Evolutionary conservation across 2,888 invertebrate genomes (phyloP).

Genomic region (Phanerotoma sp.): DNA sequence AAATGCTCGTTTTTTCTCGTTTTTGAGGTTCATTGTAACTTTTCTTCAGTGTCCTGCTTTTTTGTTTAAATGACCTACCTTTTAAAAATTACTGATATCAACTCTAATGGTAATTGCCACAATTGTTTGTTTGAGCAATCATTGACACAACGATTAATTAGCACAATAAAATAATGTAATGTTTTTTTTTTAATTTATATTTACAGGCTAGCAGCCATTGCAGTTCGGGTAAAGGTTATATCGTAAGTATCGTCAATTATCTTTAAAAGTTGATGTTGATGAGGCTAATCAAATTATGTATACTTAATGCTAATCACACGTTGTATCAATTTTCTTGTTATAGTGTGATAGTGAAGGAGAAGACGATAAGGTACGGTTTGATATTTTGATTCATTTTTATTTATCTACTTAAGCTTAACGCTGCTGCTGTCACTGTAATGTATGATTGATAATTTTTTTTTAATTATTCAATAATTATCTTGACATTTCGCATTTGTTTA

Average conservation of each 20-base stretch:
- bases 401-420: neutral
- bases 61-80: too few species aligned
- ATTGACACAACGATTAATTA: too few species aligned
- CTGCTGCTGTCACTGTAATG: neutral
- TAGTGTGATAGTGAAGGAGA: constrained; percentile 94
- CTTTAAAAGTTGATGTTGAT: constrained; percentile 21
- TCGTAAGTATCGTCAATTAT: constrained; percentile 72
- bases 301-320: constrained; percentile 21
- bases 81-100: too few species aligned
- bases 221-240: constrained; percentile 92
- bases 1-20: too few species aligned
- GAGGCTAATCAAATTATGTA: constrained; percentile 11
- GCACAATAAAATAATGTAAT: too few species aligned
- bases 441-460: constrained; percentile 7
- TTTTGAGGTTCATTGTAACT: too few species aligned
- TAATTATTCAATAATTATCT: constrained; percentile 30
- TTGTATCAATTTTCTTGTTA: constrained; percentile 61
- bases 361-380: constrained; percentile 80
- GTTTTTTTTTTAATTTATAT: constrained; percentile 40
- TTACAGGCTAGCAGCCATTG: constrained; percentile 86
- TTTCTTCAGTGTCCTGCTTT: too few species aligned
- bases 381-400: constrained; percentile 12
- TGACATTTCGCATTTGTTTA: too few species aligned
- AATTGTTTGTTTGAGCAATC: too few species aligned
- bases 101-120: too few species aligned